A percentile compares a stretch with the other conserved stretches of the same genome.
Conservation (phyloP, 2,797 vertebrate genomes). For the Acipenser transmontanus region DNA sequence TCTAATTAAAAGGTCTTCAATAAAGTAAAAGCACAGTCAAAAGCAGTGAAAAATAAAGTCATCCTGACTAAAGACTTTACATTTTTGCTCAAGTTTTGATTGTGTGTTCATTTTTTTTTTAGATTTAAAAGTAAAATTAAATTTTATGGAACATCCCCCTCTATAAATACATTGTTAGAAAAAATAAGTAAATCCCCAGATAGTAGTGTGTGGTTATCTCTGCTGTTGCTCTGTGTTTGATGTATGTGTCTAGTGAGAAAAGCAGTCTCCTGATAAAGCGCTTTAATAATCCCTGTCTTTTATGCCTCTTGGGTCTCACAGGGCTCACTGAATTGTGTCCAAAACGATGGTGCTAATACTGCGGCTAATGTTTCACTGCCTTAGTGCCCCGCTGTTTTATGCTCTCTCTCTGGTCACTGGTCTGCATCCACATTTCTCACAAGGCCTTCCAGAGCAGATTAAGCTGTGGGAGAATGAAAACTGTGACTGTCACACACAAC, state of each 20-base stretch:
- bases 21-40: no score
- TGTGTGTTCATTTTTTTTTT: no score
- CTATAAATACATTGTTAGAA: no score
- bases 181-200: not conserved
- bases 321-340: not conserved
- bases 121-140: no score
- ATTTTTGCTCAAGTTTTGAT: no score
- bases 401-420: not conserved
- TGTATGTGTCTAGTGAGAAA: not conserved
- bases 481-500: not conserved
- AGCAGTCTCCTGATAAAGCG: not conserved
- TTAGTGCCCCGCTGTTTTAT: not conserved
- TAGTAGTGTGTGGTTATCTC: not conserved
- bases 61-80: no score
- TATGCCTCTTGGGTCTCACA: not conserved
- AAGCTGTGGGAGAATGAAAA: constrained; percentile 1
- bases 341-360: not conserved
- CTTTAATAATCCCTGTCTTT: not conserved
- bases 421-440: constrained; percentile 2
- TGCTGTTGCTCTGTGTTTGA: not conserved
- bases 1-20: no score
- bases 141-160: no score
- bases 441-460: not conserved
- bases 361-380: not conserved
- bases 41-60: no score